Conservation (phyloP, 2,113 vertebrate species). For the Cygnus buccinator region DNA sequence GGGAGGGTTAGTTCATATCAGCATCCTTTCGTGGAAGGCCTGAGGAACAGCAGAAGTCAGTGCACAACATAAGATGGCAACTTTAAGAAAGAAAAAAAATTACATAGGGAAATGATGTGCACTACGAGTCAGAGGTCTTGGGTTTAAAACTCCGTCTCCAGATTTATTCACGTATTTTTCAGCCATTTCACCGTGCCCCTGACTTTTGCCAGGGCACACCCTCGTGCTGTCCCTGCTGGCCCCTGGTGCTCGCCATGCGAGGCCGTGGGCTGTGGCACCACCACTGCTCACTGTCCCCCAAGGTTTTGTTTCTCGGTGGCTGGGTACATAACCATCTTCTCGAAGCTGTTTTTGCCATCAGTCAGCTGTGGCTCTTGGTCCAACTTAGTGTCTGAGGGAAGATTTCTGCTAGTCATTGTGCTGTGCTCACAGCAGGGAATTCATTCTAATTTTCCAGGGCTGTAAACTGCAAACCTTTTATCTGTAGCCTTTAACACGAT, state of each 20-base stretch:
- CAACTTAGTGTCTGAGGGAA: background rate
- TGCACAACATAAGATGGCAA: accelerated
- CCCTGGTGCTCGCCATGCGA: background rate
- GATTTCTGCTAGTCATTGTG: background rate
- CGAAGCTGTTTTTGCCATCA: background rate
- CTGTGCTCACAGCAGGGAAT: background rate
- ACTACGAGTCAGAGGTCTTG: accelerated
- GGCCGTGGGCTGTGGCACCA: background rate
- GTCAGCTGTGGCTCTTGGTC: background rate
- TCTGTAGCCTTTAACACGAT: conserved; percentile 8
- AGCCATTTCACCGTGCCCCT: accelerated
- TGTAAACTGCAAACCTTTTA: conserved; percentile 29
- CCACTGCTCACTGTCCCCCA: background rate
- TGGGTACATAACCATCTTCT: accelerated
- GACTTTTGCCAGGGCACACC: accelerated
- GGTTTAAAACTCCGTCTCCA: background rate
- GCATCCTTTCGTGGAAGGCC: accelerated
- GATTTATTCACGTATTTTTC: accelerated
- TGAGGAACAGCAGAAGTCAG: accelerated
- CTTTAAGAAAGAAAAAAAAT: background rate
- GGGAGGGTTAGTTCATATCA: background rate
- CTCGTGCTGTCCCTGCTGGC: accelerated
- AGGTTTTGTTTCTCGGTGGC: accelerated
- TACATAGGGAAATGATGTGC: background rate
- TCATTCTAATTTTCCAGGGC: conserved; percentile 1